Conservation (phyloP, 2,888 invertebrate species). For the Spodoptera picta region DNA sequence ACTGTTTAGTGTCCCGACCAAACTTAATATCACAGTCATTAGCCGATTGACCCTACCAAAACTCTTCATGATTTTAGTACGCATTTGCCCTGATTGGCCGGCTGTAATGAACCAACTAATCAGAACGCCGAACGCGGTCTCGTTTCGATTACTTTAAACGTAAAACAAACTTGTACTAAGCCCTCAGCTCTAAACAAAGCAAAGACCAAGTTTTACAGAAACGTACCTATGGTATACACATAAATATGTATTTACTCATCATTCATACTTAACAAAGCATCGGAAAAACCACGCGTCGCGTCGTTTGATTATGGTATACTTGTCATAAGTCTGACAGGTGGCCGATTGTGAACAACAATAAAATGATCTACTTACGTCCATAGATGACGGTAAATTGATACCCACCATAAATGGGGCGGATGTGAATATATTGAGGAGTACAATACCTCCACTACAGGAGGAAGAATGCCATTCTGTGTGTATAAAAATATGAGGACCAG, state of each 20-base stretch:
- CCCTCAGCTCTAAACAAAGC: no score
- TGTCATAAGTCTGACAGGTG: constrained; percentile 35
- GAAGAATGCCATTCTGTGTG: constrained; percentile 16
- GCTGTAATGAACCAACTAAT: no score
- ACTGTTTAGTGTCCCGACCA: no score
- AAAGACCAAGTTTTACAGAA: no score
- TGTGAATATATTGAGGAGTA: constrained; percentile 36
- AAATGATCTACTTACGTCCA: constrained; percentile 27
- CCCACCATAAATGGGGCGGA: constrained; percentile 39
- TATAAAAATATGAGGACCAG: constrained; percentile 14
- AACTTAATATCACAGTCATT: no score
- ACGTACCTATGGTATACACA: no score
- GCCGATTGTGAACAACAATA: constrained; percentile 33
- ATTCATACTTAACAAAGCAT: constrained; percentile 8
- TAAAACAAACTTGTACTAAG: no score
- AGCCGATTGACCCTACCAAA: no score
- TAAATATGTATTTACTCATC: background rate
- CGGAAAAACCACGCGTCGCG: constrained; percentile 9
- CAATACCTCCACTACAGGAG: constrained; percentile 24
- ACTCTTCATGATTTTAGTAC: no score
- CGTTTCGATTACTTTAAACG: no score
- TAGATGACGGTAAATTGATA: constrained; percentile 42
- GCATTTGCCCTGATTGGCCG: no score
- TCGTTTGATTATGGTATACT: constrained; percentile 18
- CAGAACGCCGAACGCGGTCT: no score